Evolutionary conservation across 1,140 invertebrate genomes (phyloP).

Genomic region (Cardiocondyla obscurior): DNA sequence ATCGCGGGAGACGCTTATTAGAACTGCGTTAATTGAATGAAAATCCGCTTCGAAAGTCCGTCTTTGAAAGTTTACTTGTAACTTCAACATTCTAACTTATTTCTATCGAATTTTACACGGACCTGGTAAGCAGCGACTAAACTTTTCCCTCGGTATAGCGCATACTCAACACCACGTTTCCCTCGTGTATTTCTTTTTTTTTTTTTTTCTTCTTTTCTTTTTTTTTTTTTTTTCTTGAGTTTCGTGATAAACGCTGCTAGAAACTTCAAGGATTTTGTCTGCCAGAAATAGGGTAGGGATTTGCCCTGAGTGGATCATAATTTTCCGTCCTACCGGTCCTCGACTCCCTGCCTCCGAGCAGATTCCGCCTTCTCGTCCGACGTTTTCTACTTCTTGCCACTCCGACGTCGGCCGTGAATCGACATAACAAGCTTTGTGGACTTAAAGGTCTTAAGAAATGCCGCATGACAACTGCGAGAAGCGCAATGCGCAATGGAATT

Average conservation of each 20-base stretch:
- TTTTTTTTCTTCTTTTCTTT: no score
- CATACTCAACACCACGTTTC: constrained; percentile 11
- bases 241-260: constrained; percentile 57
- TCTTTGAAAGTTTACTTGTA: constrained; percentile 11
- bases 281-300: constrained; percentile 47
- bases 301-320: constrained; percentile 60
- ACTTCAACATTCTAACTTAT: constrained; percentile 11
- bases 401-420: constrained; percentile 16
- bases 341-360: constrained; percentile 23
- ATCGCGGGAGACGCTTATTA: not conserved
- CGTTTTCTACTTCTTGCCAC: constrained; percentile 25
- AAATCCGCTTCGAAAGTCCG: not conserved
- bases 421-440: constrained; percentile 63
- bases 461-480: constrained; percentile 34
- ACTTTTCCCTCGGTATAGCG: not conserved
- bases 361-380: constrained; percentile 21
- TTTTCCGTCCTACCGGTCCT: constrained; percentile 54
- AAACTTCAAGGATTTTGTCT: constrained; percentile 48
- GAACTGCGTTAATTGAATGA: constrained; percentile 16
- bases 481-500: constrained; percentile 31
- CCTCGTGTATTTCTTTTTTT: constrained; percentile 12
- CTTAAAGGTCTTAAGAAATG: constrained; percentile 44
- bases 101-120: constrained; percentile 34
- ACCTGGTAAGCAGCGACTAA: constrained; percentile 3
- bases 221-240: not conserved